Base-by-base conservation (phyloP, 2,888 invertebrate species). In the Euphydryas editha region DNA sequence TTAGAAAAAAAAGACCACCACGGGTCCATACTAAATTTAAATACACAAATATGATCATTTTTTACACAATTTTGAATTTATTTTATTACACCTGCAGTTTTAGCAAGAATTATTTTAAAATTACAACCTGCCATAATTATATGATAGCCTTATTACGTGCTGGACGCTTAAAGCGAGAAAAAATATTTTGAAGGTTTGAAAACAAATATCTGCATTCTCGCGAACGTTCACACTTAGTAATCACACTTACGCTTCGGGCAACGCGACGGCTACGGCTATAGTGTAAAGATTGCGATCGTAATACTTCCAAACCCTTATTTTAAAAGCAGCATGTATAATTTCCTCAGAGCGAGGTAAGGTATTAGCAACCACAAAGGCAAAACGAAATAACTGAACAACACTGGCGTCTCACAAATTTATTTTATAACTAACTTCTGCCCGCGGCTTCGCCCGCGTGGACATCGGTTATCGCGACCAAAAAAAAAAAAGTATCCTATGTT, bases 191-290 rank as follows among this genome's bases (percentile, higher is more conserved):
- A 78, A 78, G 82, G 83, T 66, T 86, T 85, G 85, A 86, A 89
- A 90, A 88, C 89, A 90, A 90, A 90, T 88, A 90, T 90, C 89
- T 84, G 88, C 83, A 86, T 86, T 87, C 83, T 83, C 74, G 79
- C 78, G 83, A 80, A 76, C 79, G 78, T 77, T 79, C 82, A 75
- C 82, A 77, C 82, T 75, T 79, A 61, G 67, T 73, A 65, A 74
- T 69, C 69, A 72, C 60, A 59, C 39, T 59, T 24, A 21, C 59
- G 69, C 68, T 65, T 36, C 64, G 63, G 65, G 62, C 72, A 64
- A 68, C 76, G 67, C 78, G 73, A 73, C 81, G 75, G 78, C 72
- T 80, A 73, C 81, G 75, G 78, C 72, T 80, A 80, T 84, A 81
- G 85, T 85, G 86, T 82, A 74, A 84, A 85, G 80, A 84, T 86